Base-by-base conservation (phyloP, 2,888 invertebrate genomes). In the Aspidapion aeneum region DNA sequence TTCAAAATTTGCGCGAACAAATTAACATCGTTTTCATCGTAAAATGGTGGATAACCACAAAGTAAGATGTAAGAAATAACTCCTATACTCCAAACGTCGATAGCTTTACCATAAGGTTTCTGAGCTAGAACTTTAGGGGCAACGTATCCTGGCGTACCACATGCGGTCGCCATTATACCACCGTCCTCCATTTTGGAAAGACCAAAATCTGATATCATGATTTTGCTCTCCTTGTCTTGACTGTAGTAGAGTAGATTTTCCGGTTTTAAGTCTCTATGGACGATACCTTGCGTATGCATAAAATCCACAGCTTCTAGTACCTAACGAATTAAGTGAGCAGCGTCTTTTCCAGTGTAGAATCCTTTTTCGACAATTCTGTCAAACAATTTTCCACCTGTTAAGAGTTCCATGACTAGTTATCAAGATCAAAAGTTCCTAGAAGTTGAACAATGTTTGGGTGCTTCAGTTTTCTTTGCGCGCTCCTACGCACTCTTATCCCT, bases 191-290 rank as follows among this genome's bases (percentile, higher is more conserved):
- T 98, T 86, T 98, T 98, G 52, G 98, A 98, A 72, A 99, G 85
- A 63, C 99, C 99, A 85, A 99, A 99, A n/a, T n/a, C n/a, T n/a
- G n/a, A n/a, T n/a, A 99, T 98, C 99, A 99, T 99, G 76, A 99
- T 99, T 86, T 99, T 99, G 80, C 98, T 98, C 77, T 98, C 97
- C 80, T 97, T 97, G 76, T 96, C 96, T 62, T 94, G 89, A 83
- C 94, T 96, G 82, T 96, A 98, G 83, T 99, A 99, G 61, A 99
- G 86, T 72, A 99, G 86, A 81, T 99, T 99, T 83, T 99, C 99
- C 35, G 93, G 93, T 68, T 98, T 98, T 68, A 98, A 85, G 83
- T 98, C 98, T 78, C 98, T 89, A 81, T 99, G 99, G 58, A 99
- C 99, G 66, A 99, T 98, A 59, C 98, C 98, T 82, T 98, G 96